Evolutionary conservation across 2,888 invertebrate genomes (phyloP), one percentile per base, ranked within the genome.

Genomic region (Clostera curtula): DNA sequence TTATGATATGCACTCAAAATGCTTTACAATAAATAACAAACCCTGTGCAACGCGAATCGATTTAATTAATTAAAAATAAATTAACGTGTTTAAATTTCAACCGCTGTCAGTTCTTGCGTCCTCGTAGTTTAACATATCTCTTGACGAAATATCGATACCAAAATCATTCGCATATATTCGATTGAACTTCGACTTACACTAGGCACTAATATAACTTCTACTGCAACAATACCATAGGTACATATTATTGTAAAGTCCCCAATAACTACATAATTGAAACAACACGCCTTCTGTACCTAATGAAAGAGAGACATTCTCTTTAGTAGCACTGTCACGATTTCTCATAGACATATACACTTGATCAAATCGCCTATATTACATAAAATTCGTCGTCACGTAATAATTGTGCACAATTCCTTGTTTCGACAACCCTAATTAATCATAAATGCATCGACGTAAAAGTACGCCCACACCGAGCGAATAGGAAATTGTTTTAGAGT

Each of bases 401-500:
- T n/a, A 56, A 67, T 61, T 63, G 70, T 69, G 73, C 60, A 76
- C 77, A 82, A 82, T 82, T 82, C 80, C 82, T 75, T 65, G 63
- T 59, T 54, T 58, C 46, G 55, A 58, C 59, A 36, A 51, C 11
- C 19, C 11, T 33, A 37, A 35, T 40, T 38, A 40, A 25, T 38
- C 36, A 40, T 49, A 50, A 50, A 49, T 44, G 46, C 50, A 49
- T 49, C 29, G 40, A 28, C 23, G n/a, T n/a, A n/a, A n/a, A n/a
- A n/a, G n/a, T n/a, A n/a, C n/a, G n/a, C n/a, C n/a, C n/a, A n/a
- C n/a, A n/a, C n/a, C n/a, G n/a, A n/a, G n/a, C n/a, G n/a, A n/a
- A n/a, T n/a, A n/a, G n/a, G n/a, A n/a, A n/a, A n/a, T n/a, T n/a
- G n/a, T n/a, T n/a, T n/a, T n/a, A n/a, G n/a, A n/a, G n/a, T n/a